These are phyloP conservation scores for Suncus etruscus DNA, from an alignment of 2,113 vertebrate species.

Conservation along the genomic window DNA sequence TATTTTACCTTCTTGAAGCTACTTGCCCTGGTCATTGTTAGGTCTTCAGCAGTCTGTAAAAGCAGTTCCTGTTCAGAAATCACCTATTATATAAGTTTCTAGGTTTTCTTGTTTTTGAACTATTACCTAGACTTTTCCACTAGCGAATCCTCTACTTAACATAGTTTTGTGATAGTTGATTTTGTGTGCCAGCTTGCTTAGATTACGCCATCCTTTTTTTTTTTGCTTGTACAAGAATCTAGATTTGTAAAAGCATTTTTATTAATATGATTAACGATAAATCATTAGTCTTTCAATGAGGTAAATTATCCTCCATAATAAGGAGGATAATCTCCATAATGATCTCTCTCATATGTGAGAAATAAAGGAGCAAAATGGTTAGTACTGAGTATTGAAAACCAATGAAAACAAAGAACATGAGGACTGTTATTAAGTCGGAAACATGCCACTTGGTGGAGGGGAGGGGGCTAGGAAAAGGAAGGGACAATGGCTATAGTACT, in stretches of 20 bases:
- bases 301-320: background rate
- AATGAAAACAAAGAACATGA: too few species aligned
- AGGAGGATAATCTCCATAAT: too few species aligned
- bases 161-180: background rate
- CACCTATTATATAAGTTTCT: background rate
- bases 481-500: too few species aligned
- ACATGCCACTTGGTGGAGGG: too few species aligned
- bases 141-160: background rate
- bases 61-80: background rate
- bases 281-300: constrained; percentile 28
- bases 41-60: background rate
- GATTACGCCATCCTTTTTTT: background rate
- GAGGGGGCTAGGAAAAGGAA: too few species aligned
- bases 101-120: background rate
- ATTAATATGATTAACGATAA: background rate
- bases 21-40: background rate
- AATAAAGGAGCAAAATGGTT: too few species aligned
- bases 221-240: background rate
- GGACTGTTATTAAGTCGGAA: too few species aligned
- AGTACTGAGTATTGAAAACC: too few species aligned
- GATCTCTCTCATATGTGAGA: too few species aligned
- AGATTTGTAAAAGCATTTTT: background rate
- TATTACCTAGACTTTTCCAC: background rate
- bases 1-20: background rate
- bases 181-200: background rate